Evolutionary conservation across 2,888 invertebrate genomes (phyloP), one percentile per base, ranked within the genome.

Genomic region (Morpho deidamia): DNA sequence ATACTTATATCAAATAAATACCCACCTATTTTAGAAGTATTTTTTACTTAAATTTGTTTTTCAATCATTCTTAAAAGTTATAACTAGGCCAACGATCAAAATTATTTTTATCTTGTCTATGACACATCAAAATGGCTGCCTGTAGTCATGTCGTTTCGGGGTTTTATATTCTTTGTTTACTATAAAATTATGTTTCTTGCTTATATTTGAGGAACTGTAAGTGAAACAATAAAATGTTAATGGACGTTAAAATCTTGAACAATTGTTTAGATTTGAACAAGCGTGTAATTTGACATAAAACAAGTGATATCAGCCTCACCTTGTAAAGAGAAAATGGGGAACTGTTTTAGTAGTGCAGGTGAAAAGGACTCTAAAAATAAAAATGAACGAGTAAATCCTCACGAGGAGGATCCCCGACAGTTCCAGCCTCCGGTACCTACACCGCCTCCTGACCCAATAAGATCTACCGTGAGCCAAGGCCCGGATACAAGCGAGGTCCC

Each of bases 301-400:
- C 68, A 75, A 80, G 86, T 85, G 85, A 68, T 75, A 83, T 74
- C 78, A 83, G 82, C 75, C 82, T 88, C 85, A 84, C 88, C 88
- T 88, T 88, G 88, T 85, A 83, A 87, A 89, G 88, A 83, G 86
- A 92, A 91, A 91, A 96, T 96, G 96, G 95, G 96, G 80, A 95
- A 95, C 90, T 96, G 95, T 91, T 94, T 95, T 86, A 94, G 95
- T 86, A 93, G 92, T 76, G 93, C 94, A 75, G 92, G 91, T 61
- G 93, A 94, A 73, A 93, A 92, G 77, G 93, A 93, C 81, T 90
- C 92, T 71, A 90, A 89, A 78, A 91, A 85, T 72, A 91, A 91
- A 76, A 91, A 90, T 78, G 92, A 92, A 68, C 83, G 91, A 69
- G 84, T 90, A 54, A 91, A 91, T 70, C 87, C 89, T 67, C 91